Evolutionary conservation across 2,113 vertebrate genomes (phyloP).

Genomic region (Microcebus ravelobensis): DNA sequence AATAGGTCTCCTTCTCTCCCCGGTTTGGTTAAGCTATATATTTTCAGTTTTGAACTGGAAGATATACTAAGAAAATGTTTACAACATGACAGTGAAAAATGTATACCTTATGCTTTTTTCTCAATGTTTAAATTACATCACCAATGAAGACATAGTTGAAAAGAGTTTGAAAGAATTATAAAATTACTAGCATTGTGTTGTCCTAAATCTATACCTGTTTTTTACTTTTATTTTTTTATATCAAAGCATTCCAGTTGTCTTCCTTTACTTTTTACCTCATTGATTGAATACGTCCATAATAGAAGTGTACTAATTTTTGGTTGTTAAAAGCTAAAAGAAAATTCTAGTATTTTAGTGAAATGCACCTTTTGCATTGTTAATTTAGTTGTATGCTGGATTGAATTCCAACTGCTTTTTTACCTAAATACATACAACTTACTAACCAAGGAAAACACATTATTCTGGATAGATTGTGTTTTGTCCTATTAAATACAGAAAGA

Average conservation of each 20-base stretch:
- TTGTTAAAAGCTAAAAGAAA: slow-evolving; percentile 51
- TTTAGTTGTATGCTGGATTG: neutral
- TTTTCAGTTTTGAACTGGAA: neutral
- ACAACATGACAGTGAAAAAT: slow-evolving; percentile 31
- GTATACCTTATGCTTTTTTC: slow-evolving; percentile 62
- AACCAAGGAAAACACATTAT: neutral
- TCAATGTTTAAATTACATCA: slow-evolving; percentile 71
- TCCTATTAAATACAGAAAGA: slow-evolving; percentile 11
- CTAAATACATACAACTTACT: neutral
- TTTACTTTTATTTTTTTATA: slow-evolving; percentile 85
- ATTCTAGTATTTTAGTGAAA: slow-evolving; percentile 15
- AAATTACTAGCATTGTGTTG: slow-evolving; percentile 75
- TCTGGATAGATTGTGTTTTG: neutral
- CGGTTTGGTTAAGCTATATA: neutral
- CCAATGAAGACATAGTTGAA: slow-evolving; percentile 70
- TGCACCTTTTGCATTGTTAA: slow-evolving; percentile 10
- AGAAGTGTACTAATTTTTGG: slow-evolving; percentile 24
- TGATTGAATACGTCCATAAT: neutral
- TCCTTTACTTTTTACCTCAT: slow-evolving; percentile 50
- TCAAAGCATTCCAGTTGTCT: slow-evolving; percentile 87
- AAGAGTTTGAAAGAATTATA: slow-evolving; percentile 70
- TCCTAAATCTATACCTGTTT: slow-evolving; percentile 89
- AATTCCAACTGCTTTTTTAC: neutral
- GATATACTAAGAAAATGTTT: neutral
- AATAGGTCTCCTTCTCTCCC: neutral